phyloP scores from a whole-genome alignment of 64 coral and sea anemone species.

The Montipora foliosa region DNA sequence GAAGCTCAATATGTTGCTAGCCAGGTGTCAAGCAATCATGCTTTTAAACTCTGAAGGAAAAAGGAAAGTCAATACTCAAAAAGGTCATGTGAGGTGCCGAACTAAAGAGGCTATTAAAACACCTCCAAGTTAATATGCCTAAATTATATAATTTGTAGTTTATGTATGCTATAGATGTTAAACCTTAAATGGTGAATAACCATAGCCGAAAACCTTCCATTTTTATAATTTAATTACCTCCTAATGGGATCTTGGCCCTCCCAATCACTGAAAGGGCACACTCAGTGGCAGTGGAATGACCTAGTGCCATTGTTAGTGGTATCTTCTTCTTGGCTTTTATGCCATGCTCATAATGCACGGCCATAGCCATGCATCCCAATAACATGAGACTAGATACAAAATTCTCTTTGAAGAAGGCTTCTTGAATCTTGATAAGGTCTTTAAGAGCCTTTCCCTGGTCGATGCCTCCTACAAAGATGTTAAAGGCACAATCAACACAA shows the following conservation, averaged over 20 bases:
- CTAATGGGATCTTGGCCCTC: background rate
- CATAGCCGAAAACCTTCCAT: no score
- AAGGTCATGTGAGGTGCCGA: no score
- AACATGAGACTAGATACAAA: background rate
- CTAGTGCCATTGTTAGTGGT: background rate
- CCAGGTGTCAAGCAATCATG: no score
- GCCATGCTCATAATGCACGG: background rate
- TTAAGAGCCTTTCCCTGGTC: constrained; percentile 5
- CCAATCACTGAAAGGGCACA: background rate
- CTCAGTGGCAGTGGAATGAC: background rate
- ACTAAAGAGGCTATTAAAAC: no score
- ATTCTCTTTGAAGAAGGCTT: constrained; percentile 7
- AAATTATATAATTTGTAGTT: background rate
- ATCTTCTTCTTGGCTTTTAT: background rate
- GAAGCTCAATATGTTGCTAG: no score
- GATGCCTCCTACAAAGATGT: background rate
- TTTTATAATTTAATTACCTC: background rate
- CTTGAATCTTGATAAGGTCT: background rate
- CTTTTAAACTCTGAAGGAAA: no score
- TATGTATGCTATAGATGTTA: background rate
- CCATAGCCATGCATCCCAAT: background rate
- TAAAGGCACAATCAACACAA: no score
- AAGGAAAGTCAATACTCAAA: no score
- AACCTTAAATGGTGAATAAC: background rate
- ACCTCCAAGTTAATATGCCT: no score